phyloP scores from a whole-genome alignment of 1,140 invertebrate species.

The Periplaneta americana region DNA sequence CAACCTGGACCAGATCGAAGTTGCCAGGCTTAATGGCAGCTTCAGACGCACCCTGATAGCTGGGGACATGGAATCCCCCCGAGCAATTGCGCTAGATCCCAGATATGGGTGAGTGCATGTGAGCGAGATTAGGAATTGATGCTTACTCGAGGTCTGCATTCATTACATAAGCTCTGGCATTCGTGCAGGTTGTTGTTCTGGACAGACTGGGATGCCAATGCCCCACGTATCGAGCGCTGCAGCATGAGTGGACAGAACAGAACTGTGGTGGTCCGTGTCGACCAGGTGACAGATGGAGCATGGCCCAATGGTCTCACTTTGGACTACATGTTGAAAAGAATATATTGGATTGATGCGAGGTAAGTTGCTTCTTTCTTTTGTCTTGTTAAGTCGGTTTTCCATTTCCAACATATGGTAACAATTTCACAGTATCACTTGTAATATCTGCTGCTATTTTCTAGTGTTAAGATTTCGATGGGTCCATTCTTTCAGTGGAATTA shows the following conservation, averaged over 20 bases:
- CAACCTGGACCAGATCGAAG: conserved; percentile 86
- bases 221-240: conserved; percentile 52
- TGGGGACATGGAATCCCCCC: conserved; percentile 78
- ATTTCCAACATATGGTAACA: too few relatives aligned
- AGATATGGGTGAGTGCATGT: conserved; percentile 49
- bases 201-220: conserved; percentile 50
- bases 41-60: conserved; percentile 74
- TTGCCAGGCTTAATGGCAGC: conserved; percentile 73
- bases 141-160: neutral
- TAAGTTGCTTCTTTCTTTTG: conserved; percentile 23
- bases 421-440: too few relatives aligned
- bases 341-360: conserved; percentile 68
- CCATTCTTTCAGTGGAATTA: too few relatives aligned
- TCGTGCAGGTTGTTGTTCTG: conserved; percentile 51
- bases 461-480: too few relatives aligned
- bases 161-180: conserved; percentile 1
- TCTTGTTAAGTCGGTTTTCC: neutral
- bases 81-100: conserved; percentile 83
- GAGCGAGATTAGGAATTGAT: neutral
- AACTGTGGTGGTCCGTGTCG: conserved; percentile 42
- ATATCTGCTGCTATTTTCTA: too few relatives aligned
- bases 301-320: conserved; percentile 67
- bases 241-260: conserved; percentile 53
- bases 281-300: conserved; percentile 45
- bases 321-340: conserved; percentile 48